These are phyloP conservation scores for Mylabris sibirica DNA, from an alignment of 2,888 invertebrate species.

Conservation along the genomic window DNA sequence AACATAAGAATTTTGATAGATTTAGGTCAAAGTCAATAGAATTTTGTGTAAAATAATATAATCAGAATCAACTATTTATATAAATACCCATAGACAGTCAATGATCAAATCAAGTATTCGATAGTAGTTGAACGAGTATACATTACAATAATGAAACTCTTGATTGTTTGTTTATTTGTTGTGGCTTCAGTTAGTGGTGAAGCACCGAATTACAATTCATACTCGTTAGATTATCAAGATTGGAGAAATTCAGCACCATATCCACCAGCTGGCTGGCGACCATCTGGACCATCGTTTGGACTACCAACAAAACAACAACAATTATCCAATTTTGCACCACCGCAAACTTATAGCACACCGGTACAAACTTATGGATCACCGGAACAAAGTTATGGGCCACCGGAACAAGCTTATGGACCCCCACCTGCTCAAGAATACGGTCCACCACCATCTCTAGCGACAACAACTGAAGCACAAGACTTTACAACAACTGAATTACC, in stretches of 20 bases:
- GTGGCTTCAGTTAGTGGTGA: conserved; percentile 19
- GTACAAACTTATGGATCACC: background rate
- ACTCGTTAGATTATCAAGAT: conserved; percentile 11
- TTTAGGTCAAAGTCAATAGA: conserved; percentile 6
- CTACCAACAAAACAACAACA: conserved; percentile 48
- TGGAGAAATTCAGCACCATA: conserved; percentile 25
- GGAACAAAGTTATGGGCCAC: background rate
- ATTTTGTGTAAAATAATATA: background rate
- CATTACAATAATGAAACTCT: conserved; percentile 17
- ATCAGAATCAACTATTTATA: background rate
- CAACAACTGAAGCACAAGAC: conserved; percentile 22
- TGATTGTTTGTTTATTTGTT: conserved; percentile 14
- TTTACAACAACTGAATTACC: conserved; percentile 27
- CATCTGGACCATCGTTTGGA: conserved; percentile 49
- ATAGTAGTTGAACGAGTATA: background rate
- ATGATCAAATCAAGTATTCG: background rate
- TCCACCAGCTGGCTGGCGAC: conserved; percentile 27
- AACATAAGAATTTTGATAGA: background rate
- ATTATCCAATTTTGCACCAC: background rate
- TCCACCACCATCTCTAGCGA: conserved; percentile 8
- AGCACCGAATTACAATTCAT: conserved; percentile 16
- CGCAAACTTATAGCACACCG: background rate
- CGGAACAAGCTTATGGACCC: background rate
- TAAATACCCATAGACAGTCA: conserved; percentile 7
- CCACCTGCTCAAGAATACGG: conserved; percentile 19